phyloP scores from a whole-genome alignment of 2,888 invertebrate species.

The Adelphocoris suturalis region DNA sequence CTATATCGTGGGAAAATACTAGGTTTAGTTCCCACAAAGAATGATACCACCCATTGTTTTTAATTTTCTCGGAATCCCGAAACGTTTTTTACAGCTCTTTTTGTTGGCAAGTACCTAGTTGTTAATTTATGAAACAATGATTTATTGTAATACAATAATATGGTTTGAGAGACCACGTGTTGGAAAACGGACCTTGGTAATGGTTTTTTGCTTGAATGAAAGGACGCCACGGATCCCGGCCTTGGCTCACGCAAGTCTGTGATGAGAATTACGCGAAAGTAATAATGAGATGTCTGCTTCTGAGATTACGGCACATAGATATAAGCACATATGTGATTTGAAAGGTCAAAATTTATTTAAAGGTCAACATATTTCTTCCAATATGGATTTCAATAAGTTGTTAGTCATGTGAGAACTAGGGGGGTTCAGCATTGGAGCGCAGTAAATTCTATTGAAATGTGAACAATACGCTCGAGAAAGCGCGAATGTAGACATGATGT shows the following conservation, averaged over 20 bases:
- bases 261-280: neutral
- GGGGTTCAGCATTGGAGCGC: too few species aligned
- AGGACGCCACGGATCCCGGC: neutral
- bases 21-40: neutral
- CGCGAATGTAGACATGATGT: too few species aligned
- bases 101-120: neutral
- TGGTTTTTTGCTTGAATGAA: neutral
- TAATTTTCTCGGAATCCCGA: neutral
- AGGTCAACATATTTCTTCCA: too few species aligned
- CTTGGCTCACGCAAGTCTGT: conserved; percentile 18
- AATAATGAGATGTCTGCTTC: neutral
- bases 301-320: neutral
- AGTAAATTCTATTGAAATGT: too few species aligned
- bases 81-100: neutral
- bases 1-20: neutral
- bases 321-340: neutral
- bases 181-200: neutral
- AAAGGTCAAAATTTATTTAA: neutral
- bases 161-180: neutral
- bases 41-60: neutral
- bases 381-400: too few species aligned
- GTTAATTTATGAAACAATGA: conserved; percentile 3
- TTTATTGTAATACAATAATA: neutral
- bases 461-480: too few species aligned
- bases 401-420: too few species aligned